Conservation (phyloP, 2,113 vertebrate species). For the Pimephales promelas region DNA sequence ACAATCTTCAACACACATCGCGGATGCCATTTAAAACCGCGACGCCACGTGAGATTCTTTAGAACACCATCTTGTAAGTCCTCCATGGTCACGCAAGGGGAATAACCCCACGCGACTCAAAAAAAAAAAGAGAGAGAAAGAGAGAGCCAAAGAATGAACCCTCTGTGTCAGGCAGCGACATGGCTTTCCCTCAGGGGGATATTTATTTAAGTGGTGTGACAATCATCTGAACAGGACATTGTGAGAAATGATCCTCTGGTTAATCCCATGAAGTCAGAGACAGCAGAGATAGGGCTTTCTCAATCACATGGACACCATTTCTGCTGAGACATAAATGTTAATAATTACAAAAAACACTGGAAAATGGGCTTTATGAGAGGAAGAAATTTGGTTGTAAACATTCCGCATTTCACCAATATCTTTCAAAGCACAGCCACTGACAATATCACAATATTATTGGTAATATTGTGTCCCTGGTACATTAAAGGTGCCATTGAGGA, state of each 20-base stretch:
- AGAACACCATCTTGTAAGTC: no score
- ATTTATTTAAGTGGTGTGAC: slow-evolving; percentile 69
- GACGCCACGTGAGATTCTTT: no score
- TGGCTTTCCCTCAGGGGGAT: slow-evolving; percentile 22
- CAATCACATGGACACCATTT: background rate
- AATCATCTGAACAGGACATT: slow-evolving; percentile 67
- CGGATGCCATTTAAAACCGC: background rate
- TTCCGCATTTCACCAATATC: no score
- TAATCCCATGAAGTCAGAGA: slow-evolving; percentile 12
- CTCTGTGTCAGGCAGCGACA: slow-evolving; percentile 57
- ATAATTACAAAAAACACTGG: no score
- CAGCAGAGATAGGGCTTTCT: background rate
- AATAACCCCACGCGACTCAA: no score
- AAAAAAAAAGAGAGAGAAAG: background rate
- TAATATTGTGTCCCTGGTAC: no score
- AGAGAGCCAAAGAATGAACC: slow-evolving; percentile 67
- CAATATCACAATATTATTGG: no score
- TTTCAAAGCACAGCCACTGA: no score
- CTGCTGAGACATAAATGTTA: background rate
- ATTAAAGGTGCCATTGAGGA: no score
- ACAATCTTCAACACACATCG: background rate
- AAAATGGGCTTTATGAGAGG: no score
- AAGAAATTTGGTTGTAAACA: no score
- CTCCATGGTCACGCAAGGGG: no score
- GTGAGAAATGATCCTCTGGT: slow-evolving; percentile 67